These are phyloP conservation scores for Chlorodrepanis virens DNA, from an alignment of 2,113 vertebrate species.

Conservation along the genomic window DNA sequence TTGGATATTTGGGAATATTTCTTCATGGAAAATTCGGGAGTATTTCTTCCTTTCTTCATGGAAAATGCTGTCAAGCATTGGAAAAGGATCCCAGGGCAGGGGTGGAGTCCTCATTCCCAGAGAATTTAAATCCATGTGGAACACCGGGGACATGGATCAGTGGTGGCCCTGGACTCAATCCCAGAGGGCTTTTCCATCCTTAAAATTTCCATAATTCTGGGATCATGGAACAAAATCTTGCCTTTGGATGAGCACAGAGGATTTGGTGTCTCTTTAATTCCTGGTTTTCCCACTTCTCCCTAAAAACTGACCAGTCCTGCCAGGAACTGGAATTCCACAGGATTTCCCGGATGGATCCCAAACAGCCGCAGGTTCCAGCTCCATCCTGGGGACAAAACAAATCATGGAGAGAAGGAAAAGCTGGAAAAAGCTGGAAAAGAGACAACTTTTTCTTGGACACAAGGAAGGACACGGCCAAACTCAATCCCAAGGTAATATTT, in stretches of 20 bases:
- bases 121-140: neutral
- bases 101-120: neutral
- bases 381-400: neutral
- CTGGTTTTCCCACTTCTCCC: neutral
- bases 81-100: neutral
- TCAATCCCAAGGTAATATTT: neutral
- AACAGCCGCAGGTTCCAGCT: neutral
- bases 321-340: neutral
- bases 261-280: neutral
- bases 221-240: neutral
- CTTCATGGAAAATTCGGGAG: neutral
- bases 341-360: neutral
- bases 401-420: fast-evolving
- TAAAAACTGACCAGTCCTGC: neutral
- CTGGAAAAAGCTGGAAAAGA: neutral
- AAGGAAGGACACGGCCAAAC: neutral
- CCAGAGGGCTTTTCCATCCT: neutral
- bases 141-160: neutral
- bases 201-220: neutral
- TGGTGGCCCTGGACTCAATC: too few species aligned
- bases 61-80: neutral
- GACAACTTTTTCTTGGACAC: neutral
- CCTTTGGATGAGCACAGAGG: neutral
- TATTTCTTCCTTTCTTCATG: neutral
- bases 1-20: neutral